These are phyloP conservation scores for Chondrosia reniformis DNA, from an alignment of 37 sponge, comb jelly and placozoan species.

Conservation along the genomic window DNA sequence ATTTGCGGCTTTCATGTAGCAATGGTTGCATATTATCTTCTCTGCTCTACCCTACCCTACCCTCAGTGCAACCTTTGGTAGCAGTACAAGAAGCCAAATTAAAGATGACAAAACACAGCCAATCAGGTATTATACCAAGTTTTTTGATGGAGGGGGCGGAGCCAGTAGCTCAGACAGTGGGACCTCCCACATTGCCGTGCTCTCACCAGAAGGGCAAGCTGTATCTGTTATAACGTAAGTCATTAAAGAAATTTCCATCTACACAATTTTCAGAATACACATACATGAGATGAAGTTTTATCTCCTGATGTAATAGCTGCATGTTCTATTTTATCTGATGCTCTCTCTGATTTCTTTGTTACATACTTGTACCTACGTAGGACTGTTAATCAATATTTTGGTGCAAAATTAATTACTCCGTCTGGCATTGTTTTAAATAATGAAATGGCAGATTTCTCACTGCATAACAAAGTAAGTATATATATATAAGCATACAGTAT, in stretches of 20 bases:
- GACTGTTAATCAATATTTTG: slow-evolving; percentile 81
- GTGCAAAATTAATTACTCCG: slow-evolving; percentile 68
- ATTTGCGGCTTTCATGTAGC: no score
- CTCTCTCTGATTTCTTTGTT: neutral
- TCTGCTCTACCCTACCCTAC: neutral
- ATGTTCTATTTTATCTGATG: neutral
- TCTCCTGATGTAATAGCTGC: no score
- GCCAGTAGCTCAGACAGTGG: no score
- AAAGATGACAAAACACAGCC: slow-evolving; percentile 40
- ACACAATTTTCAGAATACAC: neutral
- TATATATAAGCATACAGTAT: neutral
- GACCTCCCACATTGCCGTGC: slow-evolving; percentile 75
- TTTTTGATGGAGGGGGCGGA: neutral
- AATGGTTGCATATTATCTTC: no score
- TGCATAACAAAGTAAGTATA: neutral
- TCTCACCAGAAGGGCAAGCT: slow-evolving; percentile 70
- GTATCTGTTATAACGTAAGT: slow-evolving; percentile 82
- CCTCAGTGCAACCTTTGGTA: slow-evolving; percentile 21
- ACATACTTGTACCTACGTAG: slow-evolving; percentile 21
- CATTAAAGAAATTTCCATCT: neutral
- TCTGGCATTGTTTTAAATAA: slow-evolving; percentile 88
- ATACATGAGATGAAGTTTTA: neutral
- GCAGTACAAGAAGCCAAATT: slow-evolving; percentile 9
- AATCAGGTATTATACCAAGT: slow-evolving; percentile 45
- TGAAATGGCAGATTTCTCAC: slow-evolving; percentile 93